A percentile compares a stretch with the other conserved stretches of the same genome.
Evolutionary conservation across 1,140 invertebrate species (phyloP).

Genomic region (Dendroctonus valens): DNA sequence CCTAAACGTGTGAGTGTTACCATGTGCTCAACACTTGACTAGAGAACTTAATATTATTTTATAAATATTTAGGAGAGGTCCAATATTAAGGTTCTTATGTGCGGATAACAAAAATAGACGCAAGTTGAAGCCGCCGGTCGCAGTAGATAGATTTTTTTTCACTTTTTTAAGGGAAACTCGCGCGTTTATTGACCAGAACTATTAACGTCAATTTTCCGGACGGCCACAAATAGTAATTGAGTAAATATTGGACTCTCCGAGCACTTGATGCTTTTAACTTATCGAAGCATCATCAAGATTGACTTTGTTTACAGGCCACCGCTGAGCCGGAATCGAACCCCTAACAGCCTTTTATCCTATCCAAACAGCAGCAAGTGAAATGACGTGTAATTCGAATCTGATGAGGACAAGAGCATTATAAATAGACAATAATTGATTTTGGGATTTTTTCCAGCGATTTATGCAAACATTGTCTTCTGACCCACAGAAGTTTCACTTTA

Average conservation of each 20-base stretch:
- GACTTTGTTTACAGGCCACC: conserved; percentile 31
- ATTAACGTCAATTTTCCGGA: conserved; percentile 1
- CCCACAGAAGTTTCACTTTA: too few relatives aligned
- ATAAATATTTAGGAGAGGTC: conserved; percentile 31
- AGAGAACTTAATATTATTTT: conserved; percentile 30
- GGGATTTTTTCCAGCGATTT: too few relatives aligned
- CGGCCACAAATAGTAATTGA: conserved; percentile 6
- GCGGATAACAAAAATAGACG: conserved; percentile 21
- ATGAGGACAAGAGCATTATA: conserved; percentile 26
- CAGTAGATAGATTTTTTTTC: too few relatives aligned
- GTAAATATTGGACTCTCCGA: conserved; percentile 28
- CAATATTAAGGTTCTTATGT: conserved; percentile 29
- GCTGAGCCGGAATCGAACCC: conserved; percentile 33
- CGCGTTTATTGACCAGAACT: not conserved
- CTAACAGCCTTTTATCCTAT: conserved; percentile 36
- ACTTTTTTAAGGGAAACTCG: too few relatives aligned
- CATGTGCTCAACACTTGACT: conserved; percentile 32
- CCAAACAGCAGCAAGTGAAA: conserved; percentile 35
- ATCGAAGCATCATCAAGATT: conserved; percentile 28
- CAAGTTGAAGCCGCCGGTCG: too few relatives aligned
- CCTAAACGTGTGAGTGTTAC: conserved; percentile 28
- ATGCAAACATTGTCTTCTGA: not conserved
- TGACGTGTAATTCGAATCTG: conserved; percentile 36
- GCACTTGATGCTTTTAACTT: conserved; percentile 34
- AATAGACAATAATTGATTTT: conserved; percentile 21